A percentile compares a stretch with the other conserved stretches of the same genome.
Evolutionary conservation across 2,888 invertebrate genomes (phyloP).

Genomic region (Elaeidobius kamerunicus): DNA sequence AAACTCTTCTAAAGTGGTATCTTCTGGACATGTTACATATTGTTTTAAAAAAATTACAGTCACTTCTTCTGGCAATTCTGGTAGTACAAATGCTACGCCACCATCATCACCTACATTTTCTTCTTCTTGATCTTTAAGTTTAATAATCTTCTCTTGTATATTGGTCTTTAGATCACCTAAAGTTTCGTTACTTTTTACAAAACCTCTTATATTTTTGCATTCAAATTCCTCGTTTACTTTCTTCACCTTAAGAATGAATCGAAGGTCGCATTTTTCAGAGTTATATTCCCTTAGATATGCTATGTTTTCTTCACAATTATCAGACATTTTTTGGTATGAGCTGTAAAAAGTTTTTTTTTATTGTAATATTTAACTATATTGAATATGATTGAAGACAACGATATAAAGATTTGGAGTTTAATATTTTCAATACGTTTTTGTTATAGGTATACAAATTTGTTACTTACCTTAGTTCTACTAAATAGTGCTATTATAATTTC

Average conservation of each 20-base stretch:
- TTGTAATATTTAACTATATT: no score
- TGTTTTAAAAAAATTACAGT: conserved; percentile 8
- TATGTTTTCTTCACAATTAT: conserved; percentile 1
- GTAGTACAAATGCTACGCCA: not conserved
- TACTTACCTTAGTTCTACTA: no score
- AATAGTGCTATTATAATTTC: no score
- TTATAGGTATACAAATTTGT: no score
- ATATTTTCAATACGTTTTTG: no score
- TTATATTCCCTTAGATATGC: conserved; percentile 19
- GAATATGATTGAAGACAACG: no score
- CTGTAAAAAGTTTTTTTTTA: no score
- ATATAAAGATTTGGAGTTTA: no score
- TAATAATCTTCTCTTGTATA: conserved; percentile 24
- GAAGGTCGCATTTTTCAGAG: conserved; percentile 14
- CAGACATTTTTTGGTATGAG: no score
- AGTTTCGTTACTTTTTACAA: conserved; percentile 21
- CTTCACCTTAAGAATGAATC: conserved; percentile 11
- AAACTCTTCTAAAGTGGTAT: conserved; percentile 7
- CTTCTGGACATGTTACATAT: not conserved
- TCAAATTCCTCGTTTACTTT: conserved; percentile 3
- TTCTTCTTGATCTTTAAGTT: conserved; percentile 9
- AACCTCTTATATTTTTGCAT: conserved; percentile 9
- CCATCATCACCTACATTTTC: conserved; percentile 11
- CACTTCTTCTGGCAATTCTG: conserved; percentile 1
- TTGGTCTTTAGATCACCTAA: conserved; percentile 28